Percentiles rank a stretch among this genome's conserved stretches.
Evolutionary conservation across 1,140 invertebrate genomes (phyloP).

Genomic region (Drosophila ogumai): DNA sequence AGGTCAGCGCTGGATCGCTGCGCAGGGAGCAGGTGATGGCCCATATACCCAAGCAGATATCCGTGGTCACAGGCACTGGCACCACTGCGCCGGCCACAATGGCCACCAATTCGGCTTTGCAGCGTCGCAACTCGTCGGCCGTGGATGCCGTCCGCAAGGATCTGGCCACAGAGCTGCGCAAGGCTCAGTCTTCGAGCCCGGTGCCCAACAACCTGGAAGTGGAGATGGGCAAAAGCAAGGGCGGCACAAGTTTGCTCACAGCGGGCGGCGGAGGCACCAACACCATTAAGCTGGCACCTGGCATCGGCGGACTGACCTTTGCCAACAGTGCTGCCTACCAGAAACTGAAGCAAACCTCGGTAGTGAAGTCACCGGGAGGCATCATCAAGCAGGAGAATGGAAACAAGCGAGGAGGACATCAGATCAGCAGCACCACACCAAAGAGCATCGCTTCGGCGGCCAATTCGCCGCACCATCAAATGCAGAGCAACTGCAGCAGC

Average conservation of each 20-base stretch:
- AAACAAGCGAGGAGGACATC: conserved; percentile 62
- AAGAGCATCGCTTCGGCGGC: conserved; percentile 79
- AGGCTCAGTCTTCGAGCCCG: conserved; percentile 50
- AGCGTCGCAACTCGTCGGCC: conserved; percentile 67
- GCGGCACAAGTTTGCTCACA: conserved; percentile 40
- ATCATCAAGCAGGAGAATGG: conserved; percentile 69
- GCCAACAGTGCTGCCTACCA: conserved; percentile 82
- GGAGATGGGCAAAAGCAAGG: conserved; percentile 43
- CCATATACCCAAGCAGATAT: conserved; percentile 87
- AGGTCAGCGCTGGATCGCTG: conserved; percentile 85
- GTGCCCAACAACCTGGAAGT: conserved; percentile 29
- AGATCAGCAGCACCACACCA: conserved; percentile 62
- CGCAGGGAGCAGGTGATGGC: conserved; percentile 84
- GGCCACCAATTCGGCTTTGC: conserved; percentile 70
- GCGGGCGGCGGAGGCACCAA: conserved; percentile 47
- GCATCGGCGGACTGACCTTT: conserved; percentile 84
- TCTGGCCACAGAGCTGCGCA: conserved; percentile 67
- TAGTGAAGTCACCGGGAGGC: conserved; percentile 51
- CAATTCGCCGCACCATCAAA: conserved; percentile 71
- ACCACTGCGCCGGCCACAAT: conserved; percentile 65
- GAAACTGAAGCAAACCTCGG: conserved; percentile 76
- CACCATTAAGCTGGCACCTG: conserved; percentile 81
- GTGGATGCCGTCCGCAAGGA: conserved; percentile 82
- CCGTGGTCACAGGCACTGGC: conserved; percentile 54
- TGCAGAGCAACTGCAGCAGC: conserved; percentile 42